phyloP scores from a whole-genome alignment of 2,113 vertebrate species.

The Bambusicola thoracicus region DNA sequence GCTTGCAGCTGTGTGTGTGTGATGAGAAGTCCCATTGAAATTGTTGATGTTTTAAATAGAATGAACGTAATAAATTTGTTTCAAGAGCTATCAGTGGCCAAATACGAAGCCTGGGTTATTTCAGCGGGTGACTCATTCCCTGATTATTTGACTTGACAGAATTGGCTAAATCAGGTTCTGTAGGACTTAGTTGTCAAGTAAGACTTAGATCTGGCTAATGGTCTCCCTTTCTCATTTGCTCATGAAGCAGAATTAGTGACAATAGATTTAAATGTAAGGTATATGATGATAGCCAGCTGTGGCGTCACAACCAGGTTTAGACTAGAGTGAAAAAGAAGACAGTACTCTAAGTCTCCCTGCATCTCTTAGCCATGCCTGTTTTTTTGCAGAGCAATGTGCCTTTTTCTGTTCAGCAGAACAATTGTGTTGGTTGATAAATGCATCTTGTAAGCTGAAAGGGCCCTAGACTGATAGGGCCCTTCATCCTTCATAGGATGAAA shows the following conservation, averaged over 20 bases:
- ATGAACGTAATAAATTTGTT: background rate
- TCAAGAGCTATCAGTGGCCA: background rate
- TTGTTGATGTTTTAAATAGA: background rate
- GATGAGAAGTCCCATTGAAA: background rate
- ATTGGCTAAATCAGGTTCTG: background rate
- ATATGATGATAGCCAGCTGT: background rate
- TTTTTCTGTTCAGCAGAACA: background rate
- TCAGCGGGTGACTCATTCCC: background rate
- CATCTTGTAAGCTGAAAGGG: background rate
- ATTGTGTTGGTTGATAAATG: background rate
- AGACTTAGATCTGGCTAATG: background rate
- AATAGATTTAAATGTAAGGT: background rate
- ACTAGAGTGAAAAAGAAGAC: background rate
- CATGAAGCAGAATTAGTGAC: background rate
- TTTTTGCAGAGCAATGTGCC: background rate
- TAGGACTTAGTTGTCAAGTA: background rate
- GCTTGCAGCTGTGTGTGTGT: background rate
- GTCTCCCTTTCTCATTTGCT: background rate
- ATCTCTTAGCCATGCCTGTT: accelerated
- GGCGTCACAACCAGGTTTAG: background rate
- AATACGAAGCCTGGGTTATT: background rate
- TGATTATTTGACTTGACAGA: background rate
- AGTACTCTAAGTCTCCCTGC: background rate
- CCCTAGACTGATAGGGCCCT: background rate
- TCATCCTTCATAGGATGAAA: background rate